These are phyloP conservation scores for Thaumetopoea pityocampa DNA, from an alignment of 1,140 invertebrate species.

Conservation along the genomic window DNA sequence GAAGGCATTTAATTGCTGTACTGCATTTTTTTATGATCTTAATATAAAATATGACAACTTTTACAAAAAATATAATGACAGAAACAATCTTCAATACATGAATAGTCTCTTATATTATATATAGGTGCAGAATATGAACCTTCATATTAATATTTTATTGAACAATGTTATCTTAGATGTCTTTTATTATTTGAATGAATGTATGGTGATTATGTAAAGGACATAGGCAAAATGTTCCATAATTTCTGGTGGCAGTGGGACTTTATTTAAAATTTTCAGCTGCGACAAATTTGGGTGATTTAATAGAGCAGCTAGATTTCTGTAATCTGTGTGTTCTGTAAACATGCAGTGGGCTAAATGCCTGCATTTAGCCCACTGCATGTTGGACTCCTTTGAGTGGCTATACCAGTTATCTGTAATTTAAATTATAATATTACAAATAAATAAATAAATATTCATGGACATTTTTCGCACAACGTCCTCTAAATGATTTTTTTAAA, in stretches of 20 bases:
- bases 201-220: slow-evolving; percentile 72
- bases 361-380: slow-evolving; percentile 92
- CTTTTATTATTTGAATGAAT: neutral
- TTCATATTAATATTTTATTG: too few relatives aligned
- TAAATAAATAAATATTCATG: too few relatives aligned
- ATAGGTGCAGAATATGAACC: too few relatives aligned
- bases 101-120: too few relatives aligned
- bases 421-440: slow-evolving; percentile 46
- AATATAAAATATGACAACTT: neutral
- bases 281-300: slow-evolving; percentile 85
- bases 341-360: too few relatives aligned
- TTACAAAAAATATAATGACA: neutral
- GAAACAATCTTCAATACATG: neutral
- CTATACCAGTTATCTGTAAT: slow-evolving; percentile 72
- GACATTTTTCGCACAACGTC: too few relatives aligned
- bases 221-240: slow-evolving; percentile 96
- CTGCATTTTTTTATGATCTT: too few relatives aligned
- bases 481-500: too few relatives aligned
- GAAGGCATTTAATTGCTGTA: too few relatives aligned
- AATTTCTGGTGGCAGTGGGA: slow-evolving; percentile 93
- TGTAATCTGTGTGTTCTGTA: too few relatives aligned
- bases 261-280: slow-evolving; percentile 87
- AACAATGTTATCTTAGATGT: slow-evolving; percentile 10
- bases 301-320: slow-evolving; percentile 82
- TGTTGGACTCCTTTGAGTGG: slow-evolving; percentile 80